Base-by-base conservation (phyloP, 2,113 vertebrate genomes). In the Ia io region DNA sequence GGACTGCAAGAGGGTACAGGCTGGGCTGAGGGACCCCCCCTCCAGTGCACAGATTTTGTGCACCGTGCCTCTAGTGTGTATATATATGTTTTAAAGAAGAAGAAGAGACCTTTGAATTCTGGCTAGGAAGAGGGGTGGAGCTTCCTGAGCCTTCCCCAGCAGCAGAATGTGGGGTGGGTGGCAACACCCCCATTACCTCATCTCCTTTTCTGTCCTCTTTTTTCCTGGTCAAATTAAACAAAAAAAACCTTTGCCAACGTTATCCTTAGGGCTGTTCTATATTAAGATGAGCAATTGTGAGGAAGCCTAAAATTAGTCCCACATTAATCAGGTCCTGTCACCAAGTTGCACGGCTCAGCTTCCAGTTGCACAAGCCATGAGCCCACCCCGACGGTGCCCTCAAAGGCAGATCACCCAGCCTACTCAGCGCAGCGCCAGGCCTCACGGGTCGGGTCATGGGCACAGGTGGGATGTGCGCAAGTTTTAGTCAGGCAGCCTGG, bases 241-340 rank as follows among this genome's bases (percentile, higher is more conserved):
- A 97, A 87, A 93, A 96, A 93, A 90, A 22, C 90, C 25, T 25
- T 86, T 2, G 49, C 90, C 84, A 88, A 89, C 71, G 28, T 20
- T 88, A 71, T 53, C 97, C 93, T 95, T 70, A 82, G 51, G 35
- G 70, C 47, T 0, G 0, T 70, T 95, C 93, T 96, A 93, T 97
- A 97, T 97, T 97, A 92, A 95, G 53, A 97, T 17, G 76, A 95
- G 59, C 84, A 40, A 97, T 97, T 96, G 98, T 78, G 47, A 91
- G 74, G 97, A 73, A 53, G 94, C 94, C 92, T 97, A 96, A 98
- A 97, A 97, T 94, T 97, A 98, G 80, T 84, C 92, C 74, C 2
- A 93, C 91, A 79, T 83, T 90, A 89, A 88, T 95, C 96, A 97
- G 97, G 93, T 91, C 70, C 87, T 67, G 71, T 80, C 0, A 1